Evolutionary conservation across 1,140 invertebrate genomes (phyloP).

Genomic region (Platorchestia sp.): DNA sequence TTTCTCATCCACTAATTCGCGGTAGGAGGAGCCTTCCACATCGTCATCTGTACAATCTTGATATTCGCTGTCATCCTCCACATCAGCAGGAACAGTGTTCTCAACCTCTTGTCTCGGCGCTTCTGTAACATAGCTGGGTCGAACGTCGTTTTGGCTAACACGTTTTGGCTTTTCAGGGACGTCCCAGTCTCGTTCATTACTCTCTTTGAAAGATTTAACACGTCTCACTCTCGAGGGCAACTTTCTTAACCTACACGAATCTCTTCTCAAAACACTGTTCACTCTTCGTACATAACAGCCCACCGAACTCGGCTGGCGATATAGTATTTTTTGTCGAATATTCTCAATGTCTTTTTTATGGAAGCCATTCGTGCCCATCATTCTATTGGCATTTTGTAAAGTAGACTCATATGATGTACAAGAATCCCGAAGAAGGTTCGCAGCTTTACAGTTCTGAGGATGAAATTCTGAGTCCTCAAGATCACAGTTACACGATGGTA

Average conservation of each 20-base stretch:
- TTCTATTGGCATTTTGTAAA: not conserved
- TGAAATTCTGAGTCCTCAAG: not conserved
- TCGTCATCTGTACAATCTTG: conserved; percentile 31
- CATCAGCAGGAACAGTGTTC: not conserved
- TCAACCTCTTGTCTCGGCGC: not conserved
- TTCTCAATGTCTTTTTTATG: not conserved
- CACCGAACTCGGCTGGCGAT: not conserved
- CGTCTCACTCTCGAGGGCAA: not conserved
- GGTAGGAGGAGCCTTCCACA: not conserved
- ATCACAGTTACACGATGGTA: conserved; percentile 29
- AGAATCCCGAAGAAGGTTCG: not conserved
- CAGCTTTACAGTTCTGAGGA: not conserved
- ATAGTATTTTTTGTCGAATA: conserved; percentile 34
- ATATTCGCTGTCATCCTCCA: conserved; percentile 29
- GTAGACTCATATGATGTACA: not conserved
- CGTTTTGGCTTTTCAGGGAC: conserved; percentile 18
- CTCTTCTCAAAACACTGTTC: conserved; percentile 22
- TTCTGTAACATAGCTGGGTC: not conserved
- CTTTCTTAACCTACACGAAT: not conserved
- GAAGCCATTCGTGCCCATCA: not conserved
- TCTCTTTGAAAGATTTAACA: conserved; percentile 44
- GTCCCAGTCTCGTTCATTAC: conserved; percentile 37
- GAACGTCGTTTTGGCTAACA: not conserved
- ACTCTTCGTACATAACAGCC: not conserved
- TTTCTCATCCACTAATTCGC: not conserved